Conservation (phyloP, 1,140 invertebrate genomes). For the Lasioglossum baleicum region DNA sequence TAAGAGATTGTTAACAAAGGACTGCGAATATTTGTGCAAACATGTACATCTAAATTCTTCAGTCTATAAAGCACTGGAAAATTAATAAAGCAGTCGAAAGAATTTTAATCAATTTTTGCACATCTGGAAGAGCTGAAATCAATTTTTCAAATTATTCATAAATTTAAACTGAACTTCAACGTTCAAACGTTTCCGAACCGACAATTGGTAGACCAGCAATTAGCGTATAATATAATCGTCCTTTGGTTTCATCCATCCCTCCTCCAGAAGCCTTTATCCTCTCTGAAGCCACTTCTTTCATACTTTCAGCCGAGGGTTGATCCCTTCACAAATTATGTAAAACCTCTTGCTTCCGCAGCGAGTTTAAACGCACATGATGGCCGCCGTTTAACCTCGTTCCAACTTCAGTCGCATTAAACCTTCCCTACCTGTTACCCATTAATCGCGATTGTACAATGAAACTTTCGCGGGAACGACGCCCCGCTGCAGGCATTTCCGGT, state of each 20-base stretch:
- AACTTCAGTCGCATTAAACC: constrained; percentile 17
- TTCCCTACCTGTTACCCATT: constrained; percentile 4
- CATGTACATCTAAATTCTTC: too few relatives aligned
- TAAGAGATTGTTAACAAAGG: too few relatives aligned
- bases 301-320: neutral
- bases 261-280: neutral
- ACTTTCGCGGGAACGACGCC: neutral
- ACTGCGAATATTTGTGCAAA: too few relatives aligned
- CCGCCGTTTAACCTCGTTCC: constrained; percentile 30
- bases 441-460: constrained; percentile 2
- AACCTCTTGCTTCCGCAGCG: constrained; percentile 4
- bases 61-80: too few relatives aligned
- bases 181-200: too few relatives aligned
- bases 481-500: neutral
- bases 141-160: too few relatives aligned
- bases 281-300: neutral
- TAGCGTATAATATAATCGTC: constrained; percentile 16
- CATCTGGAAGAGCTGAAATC: too few relatives aligned
- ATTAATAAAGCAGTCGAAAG: too few relatives aligned
- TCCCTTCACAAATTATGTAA: constrained; percentile 36
- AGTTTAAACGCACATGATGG: constrained; percentile 28
- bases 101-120: too few relatives aligned
- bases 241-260: constrained; percentile 4
- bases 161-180: too few relatives aligned
- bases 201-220: neutral